These are phyloP conservation scores for Erinaceus europaeus DNA, from an alignment of 2,113 vertebrate species.

Conservation along the genomic window DNA sequence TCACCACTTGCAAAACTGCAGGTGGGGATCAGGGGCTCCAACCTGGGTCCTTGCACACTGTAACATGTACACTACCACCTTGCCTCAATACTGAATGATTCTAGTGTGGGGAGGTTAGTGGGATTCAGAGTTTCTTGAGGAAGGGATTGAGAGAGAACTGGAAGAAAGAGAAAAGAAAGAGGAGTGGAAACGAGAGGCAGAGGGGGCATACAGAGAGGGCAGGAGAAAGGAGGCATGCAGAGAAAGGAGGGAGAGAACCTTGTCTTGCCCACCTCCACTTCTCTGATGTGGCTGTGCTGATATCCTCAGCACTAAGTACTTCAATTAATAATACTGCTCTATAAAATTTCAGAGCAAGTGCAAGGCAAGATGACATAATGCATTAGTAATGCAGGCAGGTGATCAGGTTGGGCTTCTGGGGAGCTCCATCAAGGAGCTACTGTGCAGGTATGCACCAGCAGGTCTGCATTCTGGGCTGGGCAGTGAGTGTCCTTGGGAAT, in stretches of 20 bases:
- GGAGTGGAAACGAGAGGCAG: background rate
- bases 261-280: background rate
- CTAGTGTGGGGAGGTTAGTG: background rate
- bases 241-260: background rate
- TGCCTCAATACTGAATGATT: background rate
- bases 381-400: slow-evolving; percentile 60
- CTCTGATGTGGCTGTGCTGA: slow-evolving; percentile 24
- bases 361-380: slow-evolving; percentile 57
- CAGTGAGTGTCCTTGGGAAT: slow-evolving; percentile 23
- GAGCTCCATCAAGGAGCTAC: slow-evolving; percentile 41
- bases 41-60: too few relatives aligned
- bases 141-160: background rate
- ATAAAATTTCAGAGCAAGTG: slow-evolving; percentile 59
- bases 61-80: too few relatives aligned
- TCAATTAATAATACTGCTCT: slow-evolving; percentile 69
- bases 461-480: slow-evolving; percentile 1
- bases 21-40: too few relatives aligned
- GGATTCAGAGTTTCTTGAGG: background rate
- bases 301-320: slow-evolving; percentile 51
- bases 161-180: background rate
- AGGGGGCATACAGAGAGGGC: too few relatives aligned
- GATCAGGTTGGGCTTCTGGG: slow-evolving; percentile 27
- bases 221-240: background rate
- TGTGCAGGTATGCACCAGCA: background rate
- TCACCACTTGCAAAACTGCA: too few relatives aligned